phyloP scores from a whole-genome alignment of 2,113 vertebrate genomes.

The Anolis sagrei region DNA sequence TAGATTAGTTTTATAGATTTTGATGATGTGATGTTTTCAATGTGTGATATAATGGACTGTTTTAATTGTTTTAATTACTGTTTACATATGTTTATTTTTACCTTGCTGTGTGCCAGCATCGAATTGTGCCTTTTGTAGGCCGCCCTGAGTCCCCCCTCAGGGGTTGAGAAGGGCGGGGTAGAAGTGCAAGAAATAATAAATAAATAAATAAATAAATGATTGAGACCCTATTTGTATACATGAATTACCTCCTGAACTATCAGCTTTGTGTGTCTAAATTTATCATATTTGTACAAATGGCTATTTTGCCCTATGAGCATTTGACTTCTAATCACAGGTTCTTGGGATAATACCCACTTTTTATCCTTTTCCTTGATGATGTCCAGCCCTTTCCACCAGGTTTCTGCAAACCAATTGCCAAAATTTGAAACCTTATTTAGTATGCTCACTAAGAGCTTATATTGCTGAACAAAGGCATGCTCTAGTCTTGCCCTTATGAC shows the following conservation, averaged over 20 bases:
- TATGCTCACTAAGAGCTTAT: not conserved
- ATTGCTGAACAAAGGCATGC: not conserved
- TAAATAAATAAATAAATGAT: too few species aligned
- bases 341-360: not conserved
- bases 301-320: not conserved
- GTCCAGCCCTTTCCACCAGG: not conserved
- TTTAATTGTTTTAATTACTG: too few species aligned
- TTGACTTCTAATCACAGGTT: not conserved
- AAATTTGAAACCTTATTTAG: not conserved
- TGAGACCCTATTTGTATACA: not conserved
- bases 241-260: not conserved
- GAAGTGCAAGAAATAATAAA: too few species aligned
- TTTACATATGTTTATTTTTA: too few species aligned
- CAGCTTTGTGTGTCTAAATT: constrained; percentile 1
- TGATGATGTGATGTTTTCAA: too few species aligned
- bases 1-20: too few species aligned
- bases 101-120: too few species aligned
- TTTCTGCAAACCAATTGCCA: not conserved
- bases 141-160: too few species aligned
- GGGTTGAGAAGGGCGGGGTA: too few species aligned
- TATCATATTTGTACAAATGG: not conserved
- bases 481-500: not conserved
- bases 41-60: too few species aligned
- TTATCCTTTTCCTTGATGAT: not conserved
- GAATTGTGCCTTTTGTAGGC: too few species aligned